phyloP scores from a whole-genome alignment of 2,113 vertebrate genomes.

The Tragelaphus strepsiceros region DNA sequence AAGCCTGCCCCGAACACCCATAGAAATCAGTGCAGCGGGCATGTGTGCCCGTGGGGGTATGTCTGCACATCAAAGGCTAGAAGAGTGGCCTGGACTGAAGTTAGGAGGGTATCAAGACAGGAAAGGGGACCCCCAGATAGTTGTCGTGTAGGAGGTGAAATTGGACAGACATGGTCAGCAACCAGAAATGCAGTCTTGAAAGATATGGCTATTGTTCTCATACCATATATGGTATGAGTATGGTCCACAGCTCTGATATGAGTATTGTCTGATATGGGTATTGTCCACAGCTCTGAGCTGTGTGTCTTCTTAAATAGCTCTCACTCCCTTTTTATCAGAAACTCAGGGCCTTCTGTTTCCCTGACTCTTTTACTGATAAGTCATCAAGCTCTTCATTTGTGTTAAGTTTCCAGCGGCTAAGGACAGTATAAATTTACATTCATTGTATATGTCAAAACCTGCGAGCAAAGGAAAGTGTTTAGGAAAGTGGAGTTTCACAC shows the following conservation, averaged over 20 bases:
- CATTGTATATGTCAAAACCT: background rate
- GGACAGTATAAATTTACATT: background rate
- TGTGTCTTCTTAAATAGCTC: too few species aligned
- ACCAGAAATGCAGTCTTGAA: background rate
- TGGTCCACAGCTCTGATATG: too few species aligned
- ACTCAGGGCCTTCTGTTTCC: background rate
- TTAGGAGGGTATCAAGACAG: background rate
- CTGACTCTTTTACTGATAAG: background rate
- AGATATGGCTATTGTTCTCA: background rate
- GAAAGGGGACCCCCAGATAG: background rate
- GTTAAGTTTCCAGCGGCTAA: background rate
- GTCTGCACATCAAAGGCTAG: background rate
- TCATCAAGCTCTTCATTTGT: background rate
- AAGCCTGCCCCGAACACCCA: background rate
- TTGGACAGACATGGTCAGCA: background rate
- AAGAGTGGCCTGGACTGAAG: background rate
- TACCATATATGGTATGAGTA: too few species aligned
- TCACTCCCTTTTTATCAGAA: background rate
- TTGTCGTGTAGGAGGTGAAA: background rate
- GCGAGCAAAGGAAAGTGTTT: background rate
- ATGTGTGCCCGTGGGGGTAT: fast-evolving
- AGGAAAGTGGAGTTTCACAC: background rate
- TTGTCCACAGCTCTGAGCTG: too few species aligned
- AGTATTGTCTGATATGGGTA: too few species aligned
- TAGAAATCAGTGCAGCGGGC: background rate